A percentile compares a stretch with the other conserved stretches of the same genome.
Evolutionary conservation across 2,888 invertebrate species (phyloP).

Genomic region (Acrobeloides nanus): DNA sequence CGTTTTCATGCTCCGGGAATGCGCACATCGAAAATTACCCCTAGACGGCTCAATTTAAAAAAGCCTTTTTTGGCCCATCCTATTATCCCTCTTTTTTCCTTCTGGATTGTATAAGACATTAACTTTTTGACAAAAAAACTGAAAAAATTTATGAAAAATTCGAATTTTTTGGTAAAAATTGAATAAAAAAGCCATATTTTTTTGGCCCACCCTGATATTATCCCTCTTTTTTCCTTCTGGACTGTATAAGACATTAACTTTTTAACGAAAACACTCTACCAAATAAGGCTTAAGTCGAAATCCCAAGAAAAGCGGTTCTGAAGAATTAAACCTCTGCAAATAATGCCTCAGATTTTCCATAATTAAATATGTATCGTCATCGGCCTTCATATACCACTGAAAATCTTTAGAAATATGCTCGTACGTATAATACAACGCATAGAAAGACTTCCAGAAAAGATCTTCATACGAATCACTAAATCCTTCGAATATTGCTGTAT

Average conservation of each 20-base stretch:
- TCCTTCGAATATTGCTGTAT: conserved; percentile 1
- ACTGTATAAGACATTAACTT: neutral
- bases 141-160: neutral
- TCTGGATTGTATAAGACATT: neutral
- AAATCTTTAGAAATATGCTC: conserved; percentile 4
- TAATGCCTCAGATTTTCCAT: conserved; percentile 3
- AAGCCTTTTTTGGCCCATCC: neutral
- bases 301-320: conserved; percentile 4
- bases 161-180: conserved; percentile 1
- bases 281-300: neutral
- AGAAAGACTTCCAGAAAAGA: conserved; percentile 1
- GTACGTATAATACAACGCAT: conserved; percentile 1
- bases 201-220: neutral
- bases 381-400: conserved; percentile 6
- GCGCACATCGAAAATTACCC: no score
- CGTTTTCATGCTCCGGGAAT: no score
- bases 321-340: conserved; percentile 2
- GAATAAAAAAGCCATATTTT: no score
- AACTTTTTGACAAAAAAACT: neutral
- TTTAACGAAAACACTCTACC: conserved; percentile 1
- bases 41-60: no score
- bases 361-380: conserved; percentile 5
- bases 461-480: neutral
- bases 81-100: neutral
- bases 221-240: neutral